Evolutionary conservation across 2,113 vertebrate species (phyloP).

Genomic region (Asarcornis scutulata): DNA sequence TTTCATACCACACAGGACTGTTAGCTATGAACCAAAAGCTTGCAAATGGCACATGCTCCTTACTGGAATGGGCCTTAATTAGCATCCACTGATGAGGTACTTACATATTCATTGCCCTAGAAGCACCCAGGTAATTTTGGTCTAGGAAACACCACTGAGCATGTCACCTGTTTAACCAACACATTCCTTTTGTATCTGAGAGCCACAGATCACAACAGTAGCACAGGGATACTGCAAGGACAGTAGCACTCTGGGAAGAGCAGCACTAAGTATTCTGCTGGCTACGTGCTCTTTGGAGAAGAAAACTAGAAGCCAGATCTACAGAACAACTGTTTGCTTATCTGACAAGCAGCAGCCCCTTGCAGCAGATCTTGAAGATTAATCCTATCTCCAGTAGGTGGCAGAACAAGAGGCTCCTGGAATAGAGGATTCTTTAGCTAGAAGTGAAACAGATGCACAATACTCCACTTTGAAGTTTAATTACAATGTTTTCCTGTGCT

Average conservation of each 20-base stretch:
- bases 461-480: constrained; percentile 25
- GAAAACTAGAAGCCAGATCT: constrained; percentile 48
- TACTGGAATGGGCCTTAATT: not conserved
- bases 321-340: constrained; percentile 21
- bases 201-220: not conserved
- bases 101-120: not conserved
- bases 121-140: not conserved
- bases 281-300: constrained; percentile 44
- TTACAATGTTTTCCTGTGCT: not conserved
- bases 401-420: constrained; percentile 54
- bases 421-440: constrained; percentile 51
- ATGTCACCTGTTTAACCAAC: not conserved
- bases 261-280: constrained; percentile 1
- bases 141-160: not conserved
- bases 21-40: not conserved
- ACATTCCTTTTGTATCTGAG: not conserved
- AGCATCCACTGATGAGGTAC: not conserved
- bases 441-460: constrained; percentile 57
- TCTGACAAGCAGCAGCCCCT: constrained; percentile 8
- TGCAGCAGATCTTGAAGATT: not conserved
- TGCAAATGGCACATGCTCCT: not conserved
- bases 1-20: not conserved
- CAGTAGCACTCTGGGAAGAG: not conserved
- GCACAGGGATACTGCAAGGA: constrained; percentile 18
- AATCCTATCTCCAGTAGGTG: constrained; percentile 49